Conservation (phyloP, 2,113 vertebrate genomes). For the Pantherophis guttatus region DNA sequence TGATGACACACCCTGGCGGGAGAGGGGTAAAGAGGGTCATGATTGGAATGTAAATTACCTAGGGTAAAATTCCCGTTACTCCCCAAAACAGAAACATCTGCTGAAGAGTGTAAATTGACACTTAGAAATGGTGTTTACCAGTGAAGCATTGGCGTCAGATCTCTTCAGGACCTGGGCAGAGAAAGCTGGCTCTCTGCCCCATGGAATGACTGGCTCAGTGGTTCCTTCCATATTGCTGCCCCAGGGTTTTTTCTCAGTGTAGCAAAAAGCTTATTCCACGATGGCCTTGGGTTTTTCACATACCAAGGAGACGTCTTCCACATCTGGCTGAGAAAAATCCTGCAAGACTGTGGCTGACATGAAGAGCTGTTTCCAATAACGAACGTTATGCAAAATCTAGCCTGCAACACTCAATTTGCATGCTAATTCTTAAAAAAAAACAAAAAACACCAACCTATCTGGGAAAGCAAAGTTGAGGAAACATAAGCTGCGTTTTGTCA, state of each 20-base stretch:
- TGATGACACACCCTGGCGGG: too few species aligned
- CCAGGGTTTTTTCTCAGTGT: slow-evolving; percentile 39
- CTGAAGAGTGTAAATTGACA: slow-evolving; percentile 48
- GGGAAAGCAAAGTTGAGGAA: slow-evolving; percentile 34
- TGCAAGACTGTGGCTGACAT: slow-evolving; percentile 16
- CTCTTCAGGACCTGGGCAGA: slow-evolving; percentile 40
- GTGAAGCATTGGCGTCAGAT: slow-evolving; percentile 44
- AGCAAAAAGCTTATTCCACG: neutral
- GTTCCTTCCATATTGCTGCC: slow-evolving; percentile 58
- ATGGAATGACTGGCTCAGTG: slow-evolving; percentile 56
- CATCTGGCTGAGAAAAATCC: slow-evolving; percentile 25
- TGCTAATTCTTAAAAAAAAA: neutral
- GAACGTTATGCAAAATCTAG: slow-evolving; percentile 43
- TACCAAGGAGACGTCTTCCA: neutral
- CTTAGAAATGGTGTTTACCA: slow-evolving; percentile 54
- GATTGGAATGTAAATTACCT: too few species aligned
- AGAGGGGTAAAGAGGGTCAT: too few species aligned
- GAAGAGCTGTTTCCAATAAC: slow-evolving; percentile 58
- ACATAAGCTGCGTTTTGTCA: neutral
- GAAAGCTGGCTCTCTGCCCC: slow-evolving; percentile 25
- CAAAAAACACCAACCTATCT: neutral
- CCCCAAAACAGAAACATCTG: slow-evolving; percentile 64
- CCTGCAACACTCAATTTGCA: slow-evolving; percentile 29
- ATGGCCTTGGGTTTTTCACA: neutral
- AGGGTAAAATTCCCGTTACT: slow-evolving; percentile 55